These are phyloP conservation scores for Rhagoletis pomonella DNA, from an alignment of 1,140 invertebrate species.

Conservation along the genomic window DNA sequence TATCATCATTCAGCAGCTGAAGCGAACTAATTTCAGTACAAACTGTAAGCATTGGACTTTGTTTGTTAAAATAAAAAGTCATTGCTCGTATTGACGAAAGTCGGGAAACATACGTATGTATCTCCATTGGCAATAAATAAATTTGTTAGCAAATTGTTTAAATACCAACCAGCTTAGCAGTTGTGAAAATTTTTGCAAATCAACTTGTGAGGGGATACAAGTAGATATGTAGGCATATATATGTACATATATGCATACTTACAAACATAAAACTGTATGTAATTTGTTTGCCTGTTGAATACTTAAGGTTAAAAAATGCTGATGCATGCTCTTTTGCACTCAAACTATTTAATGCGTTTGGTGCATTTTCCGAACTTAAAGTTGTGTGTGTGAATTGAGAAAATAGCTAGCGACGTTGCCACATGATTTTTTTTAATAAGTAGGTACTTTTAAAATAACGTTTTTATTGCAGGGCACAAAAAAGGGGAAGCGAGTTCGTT, in stretches of 20 bases:
- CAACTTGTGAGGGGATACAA: background rate
- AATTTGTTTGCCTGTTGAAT: slow-evolving; percentile 23
- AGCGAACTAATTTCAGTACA: slow-evolving; percentile 18
- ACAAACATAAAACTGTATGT: background rate
- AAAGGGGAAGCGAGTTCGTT: no score
- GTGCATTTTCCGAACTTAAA: background rate
- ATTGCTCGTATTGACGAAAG: background rate
- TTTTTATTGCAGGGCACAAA: no score
- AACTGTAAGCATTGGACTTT: slow-evolving; percentile 19
- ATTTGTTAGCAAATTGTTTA: background rate
- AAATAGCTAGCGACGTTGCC: background rate
- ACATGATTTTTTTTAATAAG: background rate
- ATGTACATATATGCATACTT: slow-evolving; percentile 24
- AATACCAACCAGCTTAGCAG: background rate
- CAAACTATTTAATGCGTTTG: background rate
- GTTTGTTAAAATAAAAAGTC: background rate
- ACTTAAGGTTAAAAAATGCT: background rate
- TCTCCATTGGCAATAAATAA: background rate
- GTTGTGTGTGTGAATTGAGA: background rate
- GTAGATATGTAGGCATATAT: background rate
- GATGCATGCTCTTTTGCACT: background rate
- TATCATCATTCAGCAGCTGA: slow-evolving; percentile 49
- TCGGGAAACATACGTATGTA: background rate
- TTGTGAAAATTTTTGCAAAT: background rate
- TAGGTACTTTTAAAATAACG: no score